Percentiles rank a stretch among this genome's conserved stretches.
Evolutionary conservation across 2,113 vertebrate genomes (phyloP).

Genomic region (Entomyzon cyanotis): DNA sequence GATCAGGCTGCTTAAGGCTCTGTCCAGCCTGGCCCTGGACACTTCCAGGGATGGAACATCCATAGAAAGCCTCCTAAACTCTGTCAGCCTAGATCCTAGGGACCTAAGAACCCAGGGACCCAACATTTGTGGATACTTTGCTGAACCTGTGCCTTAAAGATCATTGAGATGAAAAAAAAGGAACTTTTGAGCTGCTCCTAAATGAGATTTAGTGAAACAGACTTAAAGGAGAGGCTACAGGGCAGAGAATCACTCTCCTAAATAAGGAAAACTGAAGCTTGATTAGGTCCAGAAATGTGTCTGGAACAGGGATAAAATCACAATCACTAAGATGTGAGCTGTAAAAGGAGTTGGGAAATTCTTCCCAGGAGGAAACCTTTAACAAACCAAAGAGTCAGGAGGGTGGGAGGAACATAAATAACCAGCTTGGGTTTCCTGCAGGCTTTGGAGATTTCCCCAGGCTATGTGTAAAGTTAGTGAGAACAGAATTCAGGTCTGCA

Average conservation of each 20-base stretch:
- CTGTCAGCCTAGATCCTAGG: background rate
- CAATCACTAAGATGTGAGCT: background rate
- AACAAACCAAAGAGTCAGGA: background rate
- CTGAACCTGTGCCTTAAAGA: background rate
- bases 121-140: background rate
- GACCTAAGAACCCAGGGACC: background rate
- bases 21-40: background rate
- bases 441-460: background rate
- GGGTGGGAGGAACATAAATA: background rate
- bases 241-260: background rate
- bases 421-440: background rate
- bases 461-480: background rate
- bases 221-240: background rate
- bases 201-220: background rate
- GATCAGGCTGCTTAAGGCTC: background rate
- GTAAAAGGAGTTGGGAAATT: background rate
- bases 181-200: background rate
- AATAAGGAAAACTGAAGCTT: background rate
- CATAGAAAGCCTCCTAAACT: fast-evolving
- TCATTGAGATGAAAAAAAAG: background rate
- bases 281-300: background rate
- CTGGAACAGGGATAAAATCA: background rate
- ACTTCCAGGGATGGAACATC: background rate
- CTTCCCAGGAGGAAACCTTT: background rate
- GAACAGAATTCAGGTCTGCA: background rate